phyloP scores from a whole-genome alignment of 2,888 invertebrate species.

The Allygus modestus region DNA sequence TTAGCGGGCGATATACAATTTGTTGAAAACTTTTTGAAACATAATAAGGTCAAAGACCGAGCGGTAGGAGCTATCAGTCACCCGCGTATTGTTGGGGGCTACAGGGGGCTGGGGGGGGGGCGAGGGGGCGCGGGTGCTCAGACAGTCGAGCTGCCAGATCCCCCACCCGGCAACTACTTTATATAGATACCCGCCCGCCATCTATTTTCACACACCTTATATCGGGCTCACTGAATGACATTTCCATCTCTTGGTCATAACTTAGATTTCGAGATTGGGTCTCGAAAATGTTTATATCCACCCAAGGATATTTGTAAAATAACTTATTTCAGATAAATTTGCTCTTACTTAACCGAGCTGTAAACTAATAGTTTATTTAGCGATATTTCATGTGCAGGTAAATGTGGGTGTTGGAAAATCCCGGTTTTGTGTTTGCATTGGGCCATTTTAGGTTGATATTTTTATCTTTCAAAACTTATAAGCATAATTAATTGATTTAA shows the following conservation, averaged over 20 bases:
- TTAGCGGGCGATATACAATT: too few species aligned
- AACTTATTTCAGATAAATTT: too few species aligned
- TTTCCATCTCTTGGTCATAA: slow-evolving; percentile 46
- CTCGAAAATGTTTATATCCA: neutral
- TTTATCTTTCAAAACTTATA: too few species aligned
- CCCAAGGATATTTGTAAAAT: neutral
- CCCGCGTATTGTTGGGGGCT: neutral
- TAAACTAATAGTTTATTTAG: too few species aligned
- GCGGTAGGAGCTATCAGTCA: slow-evolving; percentile 21
- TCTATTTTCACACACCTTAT: slow-evolving; percentile 55
- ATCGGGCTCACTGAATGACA: slow-evolving; percentile 54
- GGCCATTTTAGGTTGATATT: too few species aligned
- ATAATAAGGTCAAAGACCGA: slow-evolving; percentile 52
- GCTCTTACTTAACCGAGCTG: too few species aligned
- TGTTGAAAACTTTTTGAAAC: too few species aligned
- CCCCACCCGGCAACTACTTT: slow-evolving; percentile 12
- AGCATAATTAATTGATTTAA: too few species aligned
- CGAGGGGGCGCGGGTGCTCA: neutral
- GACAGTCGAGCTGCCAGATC: slow-evolving; percentile 37
- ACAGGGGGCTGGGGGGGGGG: neutral
- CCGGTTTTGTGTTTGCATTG: too few species aligned
- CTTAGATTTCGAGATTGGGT: neutral
- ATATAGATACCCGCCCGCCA: slow-evolving; percentile 53
- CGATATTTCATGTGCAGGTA: too few species aligned
- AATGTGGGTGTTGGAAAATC: too few species aligned